Evolutionary conservation across 2,113 vertebrate genomes (phyloP), one percentile per base, ranked within the genome.

Genomic region (Meleagris gallopavo): DNA sequence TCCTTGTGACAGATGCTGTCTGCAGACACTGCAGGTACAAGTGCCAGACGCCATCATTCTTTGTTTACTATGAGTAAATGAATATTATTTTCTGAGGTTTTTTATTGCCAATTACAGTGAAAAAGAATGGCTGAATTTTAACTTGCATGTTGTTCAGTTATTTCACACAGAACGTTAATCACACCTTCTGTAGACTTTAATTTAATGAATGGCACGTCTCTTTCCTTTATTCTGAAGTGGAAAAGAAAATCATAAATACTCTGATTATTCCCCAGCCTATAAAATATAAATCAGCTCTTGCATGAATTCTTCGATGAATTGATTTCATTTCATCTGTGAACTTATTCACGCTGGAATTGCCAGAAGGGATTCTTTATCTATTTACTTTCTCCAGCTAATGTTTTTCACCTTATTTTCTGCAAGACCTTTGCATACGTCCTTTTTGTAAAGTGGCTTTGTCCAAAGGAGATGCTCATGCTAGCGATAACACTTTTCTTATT

Each of bases 351-450:
- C 17, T 10, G 74, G 19, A 61, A 58, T 82, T 80, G 32, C 19
- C 62, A 32, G 57, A 79, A 19, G 20, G 76, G 22, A 41, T 75
- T 77, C 5, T 67, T 86, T 64, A 76, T 24, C 70, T 75, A 11
- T 74, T 86, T 71, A 64, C 40, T 85, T 94, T 91, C 74, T 91
- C 78, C 52, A 78, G 52, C 41, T 46, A 64, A 46, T 89, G 72
- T 57, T 86, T 89, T 94, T 87, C 43, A 67, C 46, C 19, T 60
- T 62, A 41, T 22, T 77, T 80, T 83, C 34, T 90, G 55, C 20
- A 76, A 5, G 2, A 7, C 41, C 34, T 79, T 83, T 83, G 15
- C 27, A 43, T 41, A 18, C 34, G 17, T 6, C 67, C 4, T 60
- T 36, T 74, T 91, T 84, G 46, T 32, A 64, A 45, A 77, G 13